These are phyloP conservation scores for Lepisosteus oculatus DNA, from an alignment of 2,113 vertebrate species.

Conservation along the genomic window DNA sequence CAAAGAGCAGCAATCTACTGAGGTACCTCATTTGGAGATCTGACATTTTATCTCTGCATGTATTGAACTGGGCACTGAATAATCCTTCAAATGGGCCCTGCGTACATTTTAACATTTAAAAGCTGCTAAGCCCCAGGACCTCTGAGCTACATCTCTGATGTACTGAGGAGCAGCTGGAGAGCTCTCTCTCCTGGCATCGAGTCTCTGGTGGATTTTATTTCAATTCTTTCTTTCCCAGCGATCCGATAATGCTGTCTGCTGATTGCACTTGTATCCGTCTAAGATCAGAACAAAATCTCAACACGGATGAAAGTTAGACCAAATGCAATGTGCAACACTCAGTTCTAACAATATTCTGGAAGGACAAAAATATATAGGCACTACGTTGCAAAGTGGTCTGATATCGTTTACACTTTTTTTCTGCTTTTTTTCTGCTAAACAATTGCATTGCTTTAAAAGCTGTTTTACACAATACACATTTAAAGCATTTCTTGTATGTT, in stretches of 20 bases:
- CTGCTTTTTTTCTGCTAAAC: too few species aligned
- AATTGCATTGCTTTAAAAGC: too few species aligned
- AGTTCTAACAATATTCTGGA: not conserved
- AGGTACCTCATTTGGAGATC: slow-evolving; percentile 43
- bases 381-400: too few species aligned
- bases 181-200: slow-evolving; percentile 1
- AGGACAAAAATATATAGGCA: too few species aligned
- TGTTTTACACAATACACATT: too few species aligned
- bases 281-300: too few species aligned
- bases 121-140: slow-evolving; percentile 35
- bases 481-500: not conserved
- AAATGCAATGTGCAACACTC: not conserved
- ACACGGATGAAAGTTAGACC: too few species aligned
- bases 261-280: not conserved
- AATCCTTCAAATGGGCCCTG: slow-evolving; percentile 58
- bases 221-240: slow-evolving; percentile 1
- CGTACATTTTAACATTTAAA: slow-evolving; percentile 60
- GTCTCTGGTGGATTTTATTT: slow-evolving; percentile 7
- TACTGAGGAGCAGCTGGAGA: slow-evolving; percentile 30
- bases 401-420: too few species aligned
- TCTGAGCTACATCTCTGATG: slow-evolving; percentile 57
- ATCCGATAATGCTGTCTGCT: not conserved
- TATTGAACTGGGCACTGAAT: slow-evolving; percentile 44
- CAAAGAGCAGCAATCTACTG: slow-evolving; percentile 54
- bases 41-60: slow-evolving; percentile 55